These are phyloP conservation scores for Petrocephalus zakoni DNA, from an alignment of 2,113 vertebrate genomes.

Conservation along the genomic window DNA sequence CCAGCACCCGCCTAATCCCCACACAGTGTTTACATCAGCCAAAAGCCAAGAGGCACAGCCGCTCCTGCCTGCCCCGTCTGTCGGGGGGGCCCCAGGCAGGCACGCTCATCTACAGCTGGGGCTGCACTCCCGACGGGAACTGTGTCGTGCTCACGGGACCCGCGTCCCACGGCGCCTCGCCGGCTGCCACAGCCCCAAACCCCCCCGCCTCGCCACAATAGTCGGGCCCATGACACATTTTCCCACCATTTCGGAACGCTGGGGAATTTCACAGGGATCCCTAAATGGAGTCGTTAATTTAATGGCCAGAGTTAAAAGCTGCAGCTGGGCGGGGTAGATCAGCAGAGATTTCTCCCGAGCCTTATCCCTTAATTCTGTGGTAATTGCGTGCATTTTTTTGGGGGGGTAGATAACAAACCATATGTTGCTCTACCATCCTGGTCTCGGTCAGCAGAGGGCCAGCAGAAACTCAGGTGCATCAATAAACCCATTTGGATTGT, in stretches of 20 bases:
- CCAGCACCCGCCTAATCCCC: background rate
- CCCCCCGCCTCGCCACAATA: background rate
- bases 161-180: background rate
- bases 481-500: background rate
- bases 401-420: background rate
- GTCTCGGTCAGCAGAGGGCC: background rate
- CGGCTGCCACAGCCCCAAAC: constrained; percentile 39
- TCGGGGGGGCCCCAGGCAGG: background rate
- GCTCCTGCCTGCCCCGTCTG: background rate
- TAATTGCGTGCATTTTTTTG: background rate
- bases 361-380: background rate
- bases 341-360: constrained; percentile 32
- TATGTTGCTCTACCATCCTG: background rate
- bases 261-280: constrained; percentile 41
- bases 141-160: constrained; percentile 22
- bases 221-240: constrained; percentile 35
- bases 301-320: constrained; percentile 48
- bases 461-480: background rate
- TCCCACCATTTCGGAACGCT: constrained; percentile 42
- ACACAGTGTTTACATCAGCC: background rate
- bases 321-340: constrained; percentile 42
- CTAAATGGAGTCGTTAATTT: constrained; percentile 39
- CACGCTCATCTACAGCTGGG: background rate
- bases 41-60: constrained; percentile 2
- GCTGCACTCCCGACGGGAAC: background rate